Percentiles rank a stretch among this genome's conserved stretches.
These are phyloP conservation scores for Hoplostethus atlanticus DNA, from an alignment of 2,797 vertebrate genomes.

Conservation along the genomic window DNA sequence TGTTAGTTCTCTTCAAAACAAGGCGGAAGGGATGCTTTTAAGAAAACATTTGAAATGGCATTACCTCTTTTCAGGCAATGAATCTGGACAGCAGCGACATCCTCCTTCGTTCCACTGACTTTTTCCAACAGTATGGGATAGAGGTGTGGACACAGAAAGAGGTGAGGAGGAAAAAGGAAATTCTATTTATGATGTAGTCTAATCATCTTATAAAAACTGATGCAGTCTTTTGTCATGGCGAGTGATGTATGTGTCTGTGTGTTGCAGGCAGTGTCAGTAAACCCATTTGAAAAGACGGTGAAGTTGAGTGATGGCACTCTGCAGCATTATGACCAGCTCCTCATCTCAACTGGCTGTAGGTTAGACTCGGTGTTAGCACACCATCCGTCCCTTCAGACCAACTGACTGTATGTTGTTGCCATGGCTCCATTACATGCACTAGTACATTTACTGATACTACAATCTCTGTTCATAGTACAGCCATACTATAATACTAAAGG, in stretches of 20 bases:
- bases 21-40: background rate
- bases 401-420: background rate
- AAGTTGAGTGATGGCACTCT: slow-evolving; percentile 79
- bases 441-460: background rate
- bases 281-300: slow-evolving; percentile 79
- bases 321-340: slow-evolving; percentile 87
- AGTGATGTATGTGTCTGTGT: background rate
- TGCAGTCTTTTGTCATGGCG: background rate
- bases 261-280: slow-evolving; percentile 84
- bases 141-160: slow-evolving; percentile 88
- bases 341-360: slow-evolving; percentile 91
- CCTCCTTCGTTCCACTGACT: slow-evolving; percentile 85
- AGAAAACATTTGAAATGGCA: background rate
- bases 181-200: background rate
- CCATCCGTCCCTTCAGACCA: background rate
- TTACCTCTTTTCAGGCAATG: slow-evolving; percentile 72
- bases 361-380: slow-evolving; percentile 45
- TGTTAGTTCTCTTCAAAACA: background rate
- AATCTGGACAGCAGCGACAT: slow-evolving; percentile 79
- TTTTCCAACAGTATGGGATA: slow-evolving; percentile 82
- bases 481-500: no score
- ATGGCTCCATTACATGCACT: background rate
- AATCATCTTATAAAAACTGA: background rate
- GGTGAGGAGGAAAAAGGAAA: slow-evolving; percentile 67
- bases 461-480: no score